Base-by-base conservation (phyloP, 2,113 vertebrate species). In the Ahaetulla prasina region DNA sequence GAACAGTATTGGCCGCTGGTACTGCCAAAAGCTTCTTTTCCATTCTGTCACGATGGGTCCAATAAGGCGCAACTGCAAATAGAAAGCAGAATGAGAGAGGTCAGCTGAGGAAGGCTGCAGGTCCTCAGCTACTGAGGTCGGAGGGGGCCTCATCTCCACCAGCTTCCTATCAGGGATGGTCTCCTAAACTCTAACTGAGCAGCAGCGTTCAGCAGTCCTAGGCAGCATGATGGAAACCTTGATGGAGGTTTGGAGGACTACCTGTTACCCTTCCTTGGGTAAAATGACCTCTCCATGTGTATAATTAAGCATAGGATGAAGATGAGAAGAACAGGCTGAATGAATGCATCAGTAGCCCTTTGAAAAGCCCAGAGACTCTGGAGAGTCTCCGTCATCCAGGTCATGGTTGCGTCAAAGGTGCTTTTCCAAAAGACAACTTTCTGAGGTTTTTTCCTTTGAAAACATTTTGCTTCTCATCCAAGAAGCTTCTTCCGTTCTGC, bases 1-100 rank as follows among this genome's bases (percentile, higher is more conserved):
- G 98, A n/a, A 99, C 98, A 0, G 99, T 99, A 97, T 99, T 99
- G 88, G 99, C 99, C 0, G 99, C 99, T 0, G 99, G 99, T 27
- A 99, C 98, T 0, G 99, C 99, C 91, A 99, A 96, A 2, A 99
- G 98, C 96, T 98, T 99, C 97, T 99, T 99, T 94, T 99, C 99
- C 99, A 99, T 99, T 93, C 98, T 98, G 43, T 99, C 99, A 0
- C 98, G 98, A 7, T 97, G 97, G 0, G 98, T 99, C 99, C 99
- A 99, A 52, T 98, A 98, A 0, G 99, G 99, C 3, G 98, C 97
- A 95, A 98, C 98, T 98, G 95, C 55, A 94, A 91, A 45, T 3
- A 90, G 3, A 88, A 84, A 85, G 87, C 0, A 94, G 16, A 27
- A 1, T 43, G 94, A 55, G 88, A 0, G 45, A 3, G 90, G 93